Conservation (phyloP, 2,888 invertebrate genomes). For the Alcis repandata region DNA sequence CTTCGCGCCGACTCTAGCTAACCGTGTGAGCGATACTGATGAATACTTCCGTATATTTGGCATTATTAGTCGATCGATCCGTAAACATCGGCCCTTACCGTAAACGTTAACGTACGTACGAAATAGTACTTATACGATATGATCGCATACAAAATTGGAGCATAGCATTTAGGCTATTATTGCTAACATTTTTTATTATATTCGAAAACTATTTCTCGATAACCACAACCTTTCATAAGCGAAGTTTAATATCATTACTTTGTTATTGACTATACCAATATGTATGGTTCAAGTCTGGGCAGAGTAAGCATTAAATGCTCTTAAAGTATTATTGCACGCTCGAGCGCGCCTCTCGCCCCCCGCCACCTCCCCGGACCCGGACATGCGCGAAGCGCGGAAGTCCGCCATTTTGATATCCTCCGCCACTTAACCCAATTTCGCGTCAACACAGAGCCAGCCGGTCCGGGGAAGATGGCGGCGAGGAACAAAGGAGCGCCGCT, state of each 20-base stretch:
- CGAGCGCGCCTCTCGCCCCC: slow-evolving; percentile 60
- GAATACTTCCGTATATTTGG: slow-evolving; percentile 61
- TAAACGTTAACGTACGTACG: slow-evolving; percentile 54
- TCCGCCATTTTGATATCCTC: slow-evolving; percentile 81
- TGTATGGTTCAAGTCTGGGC: slow-evolving; percentile 72
- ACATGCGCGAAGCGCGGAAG: slow-evolving; percentile 68
- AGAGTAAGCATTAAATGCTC: slow-evolving; percentile 75
- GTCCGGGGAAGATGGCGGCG: slow-evolving; percentile 40
- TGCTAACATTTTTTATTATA: slow-evolving; percentile 83
- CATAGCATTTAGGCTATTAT: slow-evolving; percentile 84
- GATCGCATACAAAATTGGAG: slow-evolving; percentile 81
- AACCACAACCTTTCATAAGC: slow-evolving; percentile 87
- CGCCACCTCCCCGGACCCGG: slow-evolving; percentile 59
- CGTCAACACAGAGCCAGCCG: slow-evolving; percentile 32
- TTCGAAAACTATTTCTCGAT: slow-evolving; percentile 85
- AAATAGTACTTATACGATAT: slow-evolving; percentile 75
- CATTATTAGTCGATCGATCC: slow-evolving; percentile 50
- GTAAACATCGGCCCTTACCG: slow-evolving; percentile 52
- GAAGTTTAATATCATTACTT: slow-evolving; percentile 84
- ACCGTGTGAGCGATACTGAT: slow-evolving; percentile 58
- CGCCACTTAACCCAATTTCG: slow-evolving; percentile 81
- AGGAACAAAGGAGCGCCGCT: slow-evolving; percentile 62
- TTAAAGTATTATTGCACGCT: slow-evolving; percentile 76
- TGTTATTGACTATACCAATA: slow-evolving; percentile 84
- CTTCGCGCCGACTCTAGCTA: slow-evolving; percentile 47